A percentile compares a stretch with the other conserved stretches of the same genome.
Evolutionary conservation across 2,113 vertebrate genomes (phyloP).

Genomic region (Antidorcas marsupialis): DNA sequence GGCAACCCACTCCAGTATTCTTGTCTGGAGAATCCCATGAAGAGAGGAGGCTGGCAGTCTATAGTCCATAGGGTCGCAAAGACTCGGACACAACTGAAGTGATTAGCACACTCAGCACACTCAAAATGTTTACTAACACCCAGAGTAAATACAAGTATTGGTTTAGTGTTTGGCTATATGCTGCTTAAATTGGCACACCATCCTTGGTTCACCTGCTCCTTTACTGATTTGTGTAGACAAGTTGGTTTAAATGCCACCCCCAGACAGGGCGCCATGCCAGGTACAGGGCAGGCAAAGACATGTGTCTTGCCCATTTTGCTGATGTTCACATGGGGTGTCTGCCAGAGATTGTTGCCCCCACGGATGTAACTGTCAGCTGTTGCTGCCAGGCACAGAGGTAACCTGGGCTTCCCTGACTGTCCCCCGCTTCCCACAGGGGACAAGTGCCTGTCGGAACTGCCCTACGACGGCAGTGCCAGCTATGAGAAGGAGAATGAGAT

Average conservation of each 20-base stretch:
- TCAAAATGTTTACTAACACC: not conserved
- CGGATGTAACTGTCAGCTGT: fast-evolving
- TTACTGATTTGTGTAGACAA: not conserved
- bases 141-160: not conserved
- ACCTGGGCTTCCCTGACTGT: not conserved
- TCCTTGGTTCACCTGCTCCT: not conserved
- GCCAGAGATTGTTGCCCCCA: fast-evolving
- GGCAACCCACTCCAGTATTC: not conserved
- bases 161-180: too few species aligned
- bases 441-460: slow-evolving; percentile 91
- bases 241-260: fast-evolving
- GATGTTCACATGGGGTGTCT: not conserved
- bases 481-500: slow-evolving; percentile 90
- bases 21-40: not conserved
- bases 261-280: fast-evolving
- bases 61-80: not conserved
- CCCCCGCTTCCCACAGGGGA: slow-evolving; percentile 85
- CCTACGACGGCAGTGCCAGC: slow-evolving; percentile 85
- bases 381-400: fast-evolving
- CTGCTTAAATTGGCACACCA: not conserved
- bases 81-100: not conserved
- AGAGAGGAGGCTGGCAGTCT: not conserved
- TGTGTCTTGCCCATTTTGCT: not conserved
- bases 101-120: not conserved
- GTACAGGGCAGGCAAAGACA: not conserved